A percentile compares a stretch with the other conserved stretches of the same genome.
Conservation (phyloP, 2,888 invertebrate genomes). For the Pogonocherus hispidulus region DNA sequence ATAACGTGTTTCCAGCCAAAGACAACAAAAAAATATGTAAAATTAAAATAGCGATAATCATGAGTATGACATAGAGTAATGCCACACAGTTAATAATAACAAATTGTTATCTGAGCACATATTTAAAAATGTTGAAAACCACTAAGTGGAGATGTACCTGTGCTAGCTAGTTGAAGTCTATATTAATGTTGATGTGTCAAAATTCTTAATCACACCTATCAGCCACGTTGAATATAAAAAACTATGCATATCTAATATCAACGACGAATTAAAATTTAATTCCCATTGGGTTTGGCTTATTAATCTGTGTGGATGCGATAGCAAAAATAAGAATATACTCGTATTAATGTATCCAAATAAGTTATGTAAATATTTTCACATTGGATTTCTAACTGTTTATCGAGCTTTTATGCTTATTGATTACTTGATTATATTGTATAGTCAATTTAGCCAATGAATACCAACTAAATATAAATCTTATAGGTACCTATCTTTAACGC, state of each 20-base stretch:
- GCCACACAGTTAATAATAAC: conserved; percentile 9
- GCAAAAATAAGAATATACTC: background rate
- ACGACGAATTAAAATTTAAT: conserved; percentile 8
- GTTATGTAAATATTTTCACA: background rate
- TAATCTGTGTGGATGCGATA: background rate
- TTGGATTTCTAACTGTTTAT: background rate
- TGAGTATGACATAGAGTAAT: background rate
- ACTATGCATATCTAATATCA: conserved; percentile 3
- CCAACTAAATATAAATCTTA: too few species aligned
- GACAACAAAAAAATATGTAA: conserved; percentile 7
- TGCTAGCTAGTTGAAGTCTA: conserved; percentile 5
- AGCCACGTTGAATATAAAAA: conserved; percentile 15
- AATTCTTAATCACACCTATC: conserved; percentile 26
- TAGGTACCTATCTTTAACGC: too few species aligned
- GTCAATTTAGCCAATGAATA: too few species aligned
- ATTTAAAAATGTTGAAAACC: background rate
- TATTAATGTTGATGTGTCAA: conserved; percentile 19
- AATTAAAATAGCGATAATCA: background rate
- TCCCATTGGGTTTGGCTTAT: conserved; percentile 3
- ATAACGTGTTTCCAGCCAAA: background rate
- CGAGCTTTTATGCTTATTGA: too few species aligned
- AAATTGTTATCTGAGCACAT: conserved; percentile 21
- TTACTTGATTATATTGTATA: too few species aligned
- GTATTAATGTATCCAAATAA: background rate
- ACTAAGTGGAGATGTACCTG: background rate